These are phyloP conservation scores for Lasioglossum oenotherae DNA, from an alignment of 2,888 invertebrate genomes.

Conservation along the genomic window DNA sequence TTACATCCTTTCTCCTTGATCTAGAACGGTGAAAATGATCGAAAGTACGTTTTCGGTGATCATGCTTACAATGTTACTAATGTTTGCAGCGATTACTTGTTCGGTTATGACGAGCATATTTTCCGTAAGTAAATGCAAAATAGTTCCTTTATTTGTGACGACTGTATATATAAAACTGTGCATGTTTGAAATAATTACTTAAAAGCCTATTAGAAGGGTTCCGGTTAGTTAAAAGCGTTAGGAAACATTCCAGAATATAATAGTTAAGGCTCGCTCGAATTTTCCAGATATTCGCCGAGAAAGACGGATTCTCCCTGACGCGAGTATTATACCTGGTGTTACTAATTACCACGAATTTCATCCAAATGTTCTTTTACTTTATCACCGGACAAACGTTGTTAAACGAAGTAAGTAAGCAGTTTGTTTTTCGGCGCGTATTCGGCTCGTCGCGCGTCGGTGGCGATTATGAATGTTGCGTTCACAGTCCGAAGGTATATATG, in stretches of 20 bases:
- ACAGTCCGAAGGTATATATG: slow-evolving; percentile 41
- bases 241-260: neutral
- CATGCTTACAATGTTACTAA: neutral
- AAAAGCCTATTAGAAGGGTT: no score
- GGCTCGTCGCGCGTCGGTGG: neutral
- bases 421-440: neutral
- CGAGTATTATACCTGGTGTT: neutral
- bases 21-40: neutral
- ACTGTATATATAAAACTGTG: no score
- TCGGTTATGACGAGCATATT: neutral
- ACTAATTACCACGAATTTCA: neutral
- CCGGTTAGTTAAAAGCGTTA: neutral
- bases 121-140: slow-evolving; percentile 33
- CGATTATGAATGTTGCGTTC: neutral
- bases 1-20: neutral
- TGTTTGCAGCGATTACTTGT: neutral
- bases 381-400: slow-evolving; percentile 40
- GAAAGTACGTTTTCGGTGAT: neutral
- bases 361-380: slow-evolving; percentile 43
- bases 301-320: neutral
- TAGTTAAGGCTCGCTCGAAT: neutral
- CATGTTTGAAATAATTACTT: no score
- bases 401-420: slow-evolving; percentile 28
- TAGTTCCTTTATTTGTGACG: no score
- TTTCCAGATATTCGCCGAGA: slow-evolving; percentile 19